Base-by-base conservation (phyloP, 2,797 vertebrate species). In the Poecile montanus region DNA sequence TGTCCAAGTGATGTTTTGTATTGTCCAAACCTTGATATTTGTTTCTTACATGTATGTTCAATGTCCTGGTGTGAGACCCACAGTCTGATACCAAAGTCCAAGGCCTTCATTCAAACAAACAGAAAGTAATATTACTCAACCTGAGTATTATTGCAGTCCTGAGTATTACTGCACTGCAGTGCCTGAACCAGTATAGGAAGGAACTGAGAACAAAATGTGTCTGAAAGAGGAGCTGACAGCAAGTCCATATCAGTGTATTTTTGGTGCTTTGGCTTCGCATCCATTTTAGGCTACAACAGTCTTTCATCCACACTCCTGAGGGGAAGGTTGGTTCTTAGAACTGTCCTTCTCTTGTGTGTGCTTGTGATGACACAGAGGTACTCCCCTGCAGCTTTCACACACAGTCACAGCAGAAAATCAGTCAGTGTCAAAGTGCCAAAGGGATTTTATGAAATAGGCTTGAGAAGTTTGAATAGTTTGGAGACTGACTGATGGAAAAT, bases 331-430 rank as follows among this genome's bases (percentile, higher is more conserved):
- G 21, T 29, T 51, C 32, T 32, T 63, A 67, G 48, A 80, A 23
- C 51, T 3, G 2, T 47, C 56, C 68, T 78, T 72, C 32, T 11
- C 12, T 78, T 3, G 0, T 0, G 0, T 26, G 6, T 29, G 10
- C 56, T 53, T 68, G 13, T 61, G 56, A 70, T 73, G 54, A 38
- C 11, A 44, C 18, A 71, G 71, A 60, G 50, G 23, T 25, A 74
- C 8, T 78, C 13, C 19, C 13, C 42, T 57, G 45, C 29, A 51
- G 42, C 32, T 75, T 86, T 75, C 61, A 63, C 25, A 61, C 1
- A 0, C 19, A 48, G 16, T 14, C 73, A 65, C 14, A 32, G 38
- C 26, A 95, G 38, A 84, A 86, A 86, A 45, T 42, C 34, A 30
- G 8, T 40, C 38, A 6, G 38, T 40, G 38, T 40, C 38, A 40